These are phyloP conservation scores for Syndactyla subalaris DNA, from an alignment of 2,797 vertebrate genomes.

Conservation along the genomic window DNA sequence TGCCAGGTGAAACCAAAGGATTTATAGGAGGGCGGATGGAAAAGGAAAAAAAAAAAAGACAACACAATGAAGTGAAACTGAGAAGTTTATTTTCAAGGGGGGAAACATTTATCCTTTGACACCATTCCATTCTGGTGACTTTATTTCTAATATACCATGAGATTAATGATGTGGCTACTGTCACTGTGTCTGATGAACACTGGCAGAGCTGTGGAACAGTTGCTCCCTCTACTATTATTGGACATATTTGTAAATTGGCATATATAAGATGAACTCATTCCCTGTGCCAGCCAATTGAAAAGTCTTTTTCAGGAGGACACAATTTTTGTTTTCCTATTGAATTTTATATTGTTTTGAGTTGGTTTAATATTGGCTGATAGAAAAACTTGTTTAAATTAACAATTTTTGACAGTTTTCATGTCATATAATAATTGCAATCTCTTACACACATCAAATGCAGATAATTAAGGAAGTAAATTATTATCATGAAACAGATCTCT, in stretches of 20 bases:
- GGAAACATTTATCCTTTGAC: slow-evolving; percentile 68
- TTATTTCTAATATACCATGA: slow-evolving; percentile 68
- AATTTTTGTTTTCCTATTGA: not conserved
- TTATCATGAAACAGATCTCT: not conserved
- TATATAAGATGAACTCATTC: slow-evolving; percentile 41
- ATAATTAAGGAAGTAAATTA: slow-evolving; percentile 22
- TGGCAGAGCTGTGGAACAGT: slow-evolving; percentile 68
- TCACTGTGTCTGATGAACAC: slow-evolving; percentile 60
- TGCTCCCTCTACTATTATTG: slow-evolving; percentile 68
- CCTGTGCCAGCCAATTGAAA: not conserved
- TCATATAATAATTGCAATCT: slow-evolving; percentile 13
- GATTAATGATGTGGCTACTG: slow-evolving; percentile 71
- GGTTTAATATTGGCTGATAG: not conserved
- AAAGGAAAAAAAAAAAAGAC: not conserved
- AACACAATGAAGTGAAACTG: slow-evolving; percentile 51
- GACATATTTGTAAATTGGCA: slow-evolving; percentile 53
- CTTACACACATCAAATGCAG: not conserved
- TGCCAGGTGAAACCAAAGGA: slow-evolving; percentile 68
- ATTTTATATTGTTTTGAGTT: not conserved
- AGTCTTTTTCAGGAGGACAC: not conserved
- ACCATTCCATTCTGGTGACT: slow-evolving; percentile 69
- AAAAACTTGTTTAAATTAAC: not conserved
- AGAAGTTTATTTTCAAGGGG: slow-evolving; percentile 60
- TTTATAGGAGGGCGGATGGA: slow-evolving; percentile 11
- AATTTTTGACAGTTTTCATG: slow-evolving; percentile 4